These are phyloP conservation scores for Atherinomorus stipes DNA, from an alignment of 2,113 vertebrate species.

Conservation along the genomic window DNA sequence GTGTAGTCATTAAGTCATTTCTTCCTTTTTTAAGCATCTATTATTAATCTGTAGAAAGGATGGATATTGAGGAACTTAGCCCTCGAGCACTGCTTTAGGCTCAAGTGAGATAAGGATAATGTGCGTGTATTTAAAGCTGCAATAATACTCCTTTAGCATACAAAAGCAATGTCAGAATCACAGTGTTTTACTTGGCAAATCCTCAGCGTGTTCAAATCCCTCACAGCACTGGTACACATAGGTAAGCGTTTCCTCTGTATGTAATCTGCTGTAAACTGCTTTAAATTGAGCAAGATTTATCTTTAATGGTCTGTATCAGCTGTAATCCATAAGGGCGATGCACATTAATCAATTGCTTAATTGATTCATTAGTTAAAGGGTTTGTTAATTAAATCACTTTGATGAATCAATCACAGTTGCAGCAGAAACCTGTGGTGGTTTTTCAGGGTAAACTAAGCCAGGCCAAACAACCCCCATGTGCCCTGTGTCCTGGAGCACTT, in stretches of 20 bases:
- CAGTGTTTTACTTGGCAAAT: constrained; percentile 56
- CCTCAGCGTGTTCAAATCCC: constrained; percentile 39
- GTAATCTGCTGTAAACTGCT: constrained; percentile 59
- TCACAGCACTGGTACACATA: constrained; percentile 26
- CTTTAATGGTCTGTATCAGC: constrained; percentile 71
- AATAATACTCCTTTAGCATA: constrained; percentile 62
- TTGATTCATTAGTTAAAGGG: constrained; percentile 74
- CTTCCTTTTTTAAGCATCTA: constrained; percentile 58
- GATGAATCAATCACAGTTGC: constrained; percentile 71
- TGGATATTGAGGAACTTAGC: constrained; percentile 63
- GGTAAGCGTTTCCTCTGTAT: constrained; percentile 43
- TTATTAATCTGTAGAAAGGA: constrained; percentile 65
- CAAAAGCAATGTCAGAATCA: constrained; percentile 51
- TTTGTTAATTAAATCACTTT: constrained; percentile 73
- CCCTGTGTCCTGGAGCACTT: constrained; percentile 24
- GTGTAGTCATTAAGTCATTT: constrained; percentile 60
- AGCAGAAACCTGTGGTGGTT: constrained; percentile 43
- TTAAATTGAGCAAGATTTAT: constrained; percentile 62
- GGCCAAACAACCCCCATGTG: constrained; percentile 51
- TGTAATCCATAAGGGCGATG: constrained; percentile 59
- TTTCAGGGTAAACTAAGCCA: constrained; percentile 57
- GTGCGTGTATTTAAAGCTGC: constrained; percentile 64
- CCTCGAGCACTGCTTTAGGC: constrained; percentile 61
- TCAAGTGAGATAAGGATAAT: constrained; percentile 71
- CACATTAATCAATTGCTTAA: constrained; percentile 72